Evolutionary conservation across 64 coral and sea anemone genomes (phyloP).

Genomic region (Montipora efflorescens): DNA sequence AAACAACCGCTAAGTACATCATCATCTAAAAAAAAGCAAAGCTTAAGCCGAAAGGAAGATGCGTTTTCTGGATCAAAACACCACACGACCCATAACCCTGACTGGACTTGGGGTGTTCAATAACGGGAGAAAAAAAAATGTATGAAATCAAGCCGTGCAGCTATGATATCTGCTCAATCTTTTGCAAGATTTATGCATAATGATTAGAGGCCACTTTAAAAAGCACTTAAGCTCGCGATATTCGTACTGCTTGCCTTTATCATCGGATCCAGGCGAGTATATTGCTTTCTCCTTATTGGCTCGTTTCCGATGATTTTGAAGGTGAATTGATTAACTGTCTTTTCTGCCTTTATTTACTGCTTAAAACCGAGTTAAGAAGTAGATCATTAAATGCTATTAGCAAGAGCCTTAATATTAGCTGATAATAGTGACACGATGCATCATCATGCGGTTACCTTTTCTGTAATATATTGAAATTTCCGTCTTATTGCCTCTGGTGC

Average conservation of each 20-base stretch:
- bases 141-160: too few species aligned
- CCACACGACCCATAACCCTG: too few species aligned
- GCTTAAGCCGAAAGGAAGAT: too few species aligned
- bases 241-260: neutral
- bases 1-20: too few species aligned
- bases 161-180: too few species aligned
- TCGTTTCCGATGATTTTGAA: neutral
- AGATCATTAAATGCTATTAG: neutral
- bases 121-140: too few species aligned
- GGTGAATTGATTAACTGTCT: neutral
- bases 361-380: neutral
- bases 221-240: neutral
- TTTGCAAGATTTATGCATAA: too few species aligned
- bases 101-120: too few species aligned
- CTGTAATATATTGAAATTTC: neutral
- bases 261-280: neutral
- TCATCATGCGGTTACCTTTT: neutral
- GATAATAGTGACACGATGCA: neutral
- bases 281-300: neutral
- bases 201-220: too few species aligned
- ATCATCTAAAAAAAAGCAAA: too few species aligned
- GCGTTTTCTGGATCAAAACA: too few species aligned
- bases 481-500: neutral
- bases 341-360: neutral
- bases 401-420: neutral